Evolutionary conservation across 2,797 vertebrate species (phyloP).

Genomic region (Myiotriccus ornatus): DNA sequence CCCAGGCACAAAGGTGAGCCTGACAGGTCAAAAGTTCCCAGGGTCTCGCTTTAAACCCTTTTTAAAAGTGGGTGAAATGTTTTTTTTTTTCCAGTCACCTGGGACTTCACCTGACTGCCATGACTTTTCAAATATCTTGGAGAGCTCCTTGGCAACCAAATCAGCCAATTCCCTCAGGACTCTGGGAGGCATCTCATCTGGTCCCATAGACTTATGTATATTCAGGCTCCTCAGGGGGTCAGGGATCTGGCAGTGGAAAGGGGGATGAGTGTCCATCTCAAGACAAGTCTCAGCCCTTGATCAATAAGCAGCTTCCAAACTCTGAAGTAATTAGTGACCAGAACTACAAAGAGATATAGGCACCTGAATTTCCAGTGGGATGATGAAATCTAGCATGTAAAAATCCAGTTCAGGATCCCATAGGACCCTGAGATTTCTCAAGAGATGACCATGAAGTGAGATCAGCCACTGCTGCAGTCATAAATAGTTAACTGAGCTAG

Average conservation of each 20-base stretch:
- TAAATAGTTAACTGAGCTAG: background rate
- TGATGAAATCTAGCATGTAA: background rate
- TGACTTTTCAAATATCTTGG: background rate
- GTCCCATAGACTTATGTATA: background rate
- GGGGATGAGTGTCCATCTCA: background rate
- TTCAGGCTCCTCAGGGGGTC: background rate
- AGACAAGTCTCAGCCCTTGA: background rate
- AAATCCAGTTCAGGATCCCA: background rate
- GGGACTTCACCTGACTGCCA: background rate
- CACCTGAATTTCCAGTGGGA: background rate
- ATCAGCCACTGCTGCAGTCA: background rate
- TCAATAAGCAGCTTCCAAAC: background rate
- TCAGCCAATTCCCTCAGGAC: background rate
- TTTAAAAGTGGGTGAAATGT: background rate
- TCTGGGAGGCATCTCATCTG: background rate
- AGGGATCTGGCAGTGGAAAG: background rate
- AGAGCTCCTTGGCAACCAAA: background rate
- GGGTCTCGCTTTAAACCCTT: background rate
- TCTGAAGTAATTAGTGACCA: background rate
- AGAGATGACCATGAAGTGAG: background rate
- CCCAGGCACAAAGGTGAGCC: background rate
- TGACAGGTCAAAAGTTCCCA: background rate
- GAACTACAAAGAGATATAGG: background rate
- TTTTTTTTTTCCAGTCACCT: background rate
- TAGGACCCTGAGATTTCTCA: background rate